phyloP scores from a whole-genome alignment of 2,888 invertebrate species.

The Shargacucullia verbasci region DNA sequence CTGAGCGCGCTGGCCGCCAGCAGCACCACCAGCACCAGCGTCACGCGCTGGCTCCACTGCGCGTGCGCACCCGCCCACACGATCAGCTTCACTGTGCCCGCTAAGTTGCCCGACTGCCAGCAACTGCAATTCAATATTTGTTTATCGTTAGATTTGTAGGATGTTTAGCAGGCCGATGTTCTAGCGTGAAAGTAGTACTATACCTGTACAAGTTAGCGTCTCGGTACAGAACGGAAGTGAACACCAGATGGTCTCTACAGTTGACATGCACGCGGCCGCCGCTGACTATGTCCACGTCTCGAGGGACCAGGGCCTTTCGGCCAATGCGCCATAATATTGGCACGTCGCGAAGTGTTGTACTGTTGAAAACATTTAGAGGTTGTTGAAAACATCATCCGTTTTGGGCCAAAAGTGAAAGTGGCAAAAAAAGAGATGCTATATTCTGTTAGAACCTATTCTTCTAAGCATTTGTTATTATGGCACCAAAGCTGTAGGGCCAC shows the following conservation, averaged over 20 bases:
- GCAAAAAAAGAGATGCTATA: no score
- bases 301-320: slow-evolving; percentile 81
- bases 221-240: slow-evolving; percentile 81
- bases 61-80: slow-evolving; percentile 83
- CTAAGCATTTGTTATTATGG: no score
- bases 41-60: slow-evolving; percentile 80
- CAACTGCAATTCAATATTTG: slow-evolving; percentile 83
- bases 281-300: slow-evolving; percentile 81
- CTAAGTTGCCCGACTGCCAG: slow-evolving; percentile 89
- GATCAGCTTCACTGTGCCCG: slow-evolving; percentile 89
- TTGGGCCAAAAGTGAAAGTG: no score
- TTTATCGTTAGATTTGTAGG: no score
- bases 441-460: no score
- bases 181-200: no score
- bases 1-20: slow-evolving; percentile 72
- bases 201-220: slow-evolving; percentile 91
- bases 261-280: slow-evolving; percentile 89
- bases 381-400: no score
- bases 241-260: slow-evolving; percentile 88
- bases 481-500: no score
- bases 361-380: no score
- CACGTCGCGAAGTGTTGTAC: slow-evolving; percentile 86
- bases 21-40: slow-evolving; percentile 77
- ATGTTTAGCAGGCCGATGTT: no score
- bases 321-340: slow-evolving; percentile 89